phyloP scores from a whole-genome alignment of 2,888 invertebrate genomes.

The Trachelus tabidus region DNA sequence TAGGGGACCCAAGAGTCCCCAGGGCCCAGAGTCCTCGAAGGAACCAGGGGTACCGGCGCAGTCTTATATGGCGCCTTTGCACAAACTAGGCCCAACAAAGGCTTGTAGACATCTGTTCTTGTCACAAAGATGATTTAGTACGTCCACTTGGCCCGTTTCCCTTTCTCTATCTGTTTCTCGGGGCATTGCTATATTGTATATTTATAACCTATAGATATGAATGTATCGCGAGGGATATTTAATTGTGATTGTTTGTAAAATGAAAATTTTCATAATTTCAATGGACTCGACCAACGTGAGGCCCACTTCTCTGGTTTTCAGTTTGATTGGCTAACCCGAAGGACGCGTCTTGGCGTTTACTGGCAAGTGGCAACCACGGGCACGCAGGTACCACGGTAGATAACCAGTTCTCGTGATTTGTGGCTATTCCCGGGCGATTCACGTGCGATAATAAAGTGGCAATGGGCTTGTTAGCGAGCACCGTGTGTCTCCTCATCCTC shows the following conservation, averaged over 20 bases:
- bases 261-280: background rate
- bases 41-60: slow-evolving; percentile 12
- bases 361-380: background rate
- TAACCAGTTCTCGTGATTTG: slow-evolving; percentile 63
- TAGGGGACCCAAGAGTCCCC: background rate
- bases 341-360: background rate
- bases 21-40: background rate
- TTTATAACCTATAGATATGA: background rate
- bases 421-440: slow-evolving; percentile 59
- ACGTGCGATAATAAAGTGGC: slow-evolving; percentile 63
- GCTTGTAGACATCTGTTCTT: slow-evolving; percentile 64
- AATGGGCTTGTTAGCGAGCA: slow-evolving; percentile 61
- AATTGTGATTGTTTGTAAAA: background rate
- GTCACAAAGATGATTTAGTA: slow-evolving; percentile 61
- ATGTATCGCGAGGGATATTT: background rate
- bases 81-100: slow-evolving; percentile 61
- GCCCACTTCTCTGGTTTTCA: background rate
- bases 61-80: slow-evolving; percentile 60
- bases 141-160: background rate
- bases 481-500: slow-evolving; percentile 10
- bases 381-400: slow-evolving; percentile 45
- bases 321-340: background rate
- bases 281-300: background rate
- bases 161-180: background rate
- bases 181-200: background rate